Evolutionary conservation across 2,113 vertebrate genomes (phyloP), one percentile per base, ranked within the genome.

Genomic region (Xenopus laevis): DNA sequence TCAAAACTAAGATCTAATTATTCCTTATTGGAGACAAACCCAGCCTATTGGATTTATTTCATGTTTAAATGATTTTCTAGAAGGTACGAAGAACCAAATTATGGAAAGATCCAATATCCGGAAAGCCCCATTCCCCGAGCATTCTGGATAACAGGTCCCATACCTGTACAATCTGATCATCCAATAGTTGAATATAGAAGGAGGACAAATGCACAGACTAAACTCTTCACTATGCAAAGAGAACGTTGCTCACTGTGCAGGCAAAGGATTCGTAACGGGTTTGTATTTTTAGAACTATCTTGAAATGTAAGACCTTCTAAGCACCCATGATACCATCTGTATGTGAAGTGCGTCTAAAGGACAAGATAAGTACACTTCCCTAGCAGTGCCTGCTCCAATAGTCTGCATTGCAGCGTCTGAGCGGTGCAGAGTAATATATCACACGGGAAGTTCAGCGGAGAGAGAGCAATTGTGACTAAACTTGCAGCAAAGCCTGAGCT

Each of bases 271-370:
- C 92, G 89, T 93, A 96, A 95, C 91, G 92, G 85, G 84, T 63
- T 81, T 44, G 93, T 98, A 97, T 97, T 96, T 96, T 96, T 98
- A 98, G 95, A 91, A 84, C 81, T 86, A 74, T 87, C 78, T 87
- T 95, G 95, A 96, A 96, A 97, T 89, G 73, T 89, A 94, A 98
- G 87, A 92, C 87, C 84, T 78, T 80, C 86, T 87, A 84, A 87
- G 91, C 87, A 87, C 88, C 85, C 88, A 85, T 79, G 89, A 94
- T 93, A 90, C 86, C 74, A 40, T 82, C 81, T 94, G 85, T 91
- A 93, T 93, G 92, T 92, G 93, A 92, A 92, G 87, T 82, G 79
- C 82, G 79, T 81, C 81, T 87, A 84, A 92, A 89, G 88, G 81
- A 87, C 88, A 83, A 84, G 79, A 81, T 78, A 81, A 84, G 78